Evolutionary conservation across 2,797 vertebrate genomes (phyloP).

Genomic region (Jordanella pulchra): DNA sequence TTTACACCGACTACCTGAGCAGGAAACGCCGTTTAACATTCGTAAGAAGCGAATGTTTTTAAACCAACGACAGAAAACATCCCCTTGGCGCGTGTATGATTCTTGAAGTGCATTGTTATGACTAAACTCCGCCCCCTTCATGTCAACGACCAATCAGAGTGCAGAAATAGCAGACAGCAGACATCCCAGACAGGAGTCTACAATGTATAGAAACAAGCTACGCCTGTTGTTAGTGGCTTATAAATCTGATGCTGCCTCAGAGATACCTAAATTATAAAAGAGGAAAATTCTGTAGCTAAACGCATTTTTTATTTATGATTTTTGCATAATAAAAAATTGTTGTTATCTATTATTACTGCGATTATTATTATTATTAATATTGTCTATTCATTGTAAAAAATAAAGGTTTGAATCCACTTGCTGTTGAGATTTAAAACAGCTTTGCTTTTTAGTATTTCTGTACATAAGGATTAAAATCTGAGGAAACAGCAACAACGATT

Average conservation of each 20-base stretch:
- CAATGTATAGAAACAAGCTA: conserved; percentile 58
- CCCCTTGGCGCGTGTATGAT: conserved; percentile 74
- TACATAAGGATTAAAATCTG: neutral
- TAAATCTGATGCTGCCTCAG: conserved; percentile 5
- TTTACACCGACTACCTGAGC: conserved; percentile 8
- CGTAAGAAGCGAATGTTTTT: conserved; percentile 15
- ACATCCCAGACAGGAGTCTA: conserved; percentile 51
- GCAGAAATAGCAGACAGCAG: conserved; percentile 62
- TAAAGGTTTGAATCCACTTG: neutral
- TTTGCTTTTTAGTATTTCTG: neutral
- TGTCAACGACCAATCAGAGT: conserved; percentile 44
- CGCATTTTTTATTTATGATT: neutral
- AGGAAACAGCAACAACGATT: neutral
- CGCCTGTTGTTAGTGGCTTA: conserved; percentile 28
- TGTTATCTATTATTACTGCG: no score
- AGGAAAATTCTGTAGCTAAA: neutral
- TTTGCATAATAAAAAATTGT: no score
- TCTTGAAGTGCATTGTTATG: conserved; percentile 77
- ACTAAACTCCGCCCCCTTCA: conserved; percentile 54
- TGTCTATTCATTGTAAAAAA: neutral
- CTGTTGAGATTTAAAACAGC: neutral
- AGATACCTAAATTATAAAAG: neutral
- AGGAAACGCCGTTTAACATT: conserved; percentile 6
- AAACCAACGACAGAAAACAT: conserved; percentile 70
- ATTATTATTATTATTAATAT: no score